Percentiles rank a stretch among this genome's conserved stretches.
Evolutionary conservation across 2,113 vertebrate species (phyloP).

Genomic region (Sylvilagus bachmani): DNA sequence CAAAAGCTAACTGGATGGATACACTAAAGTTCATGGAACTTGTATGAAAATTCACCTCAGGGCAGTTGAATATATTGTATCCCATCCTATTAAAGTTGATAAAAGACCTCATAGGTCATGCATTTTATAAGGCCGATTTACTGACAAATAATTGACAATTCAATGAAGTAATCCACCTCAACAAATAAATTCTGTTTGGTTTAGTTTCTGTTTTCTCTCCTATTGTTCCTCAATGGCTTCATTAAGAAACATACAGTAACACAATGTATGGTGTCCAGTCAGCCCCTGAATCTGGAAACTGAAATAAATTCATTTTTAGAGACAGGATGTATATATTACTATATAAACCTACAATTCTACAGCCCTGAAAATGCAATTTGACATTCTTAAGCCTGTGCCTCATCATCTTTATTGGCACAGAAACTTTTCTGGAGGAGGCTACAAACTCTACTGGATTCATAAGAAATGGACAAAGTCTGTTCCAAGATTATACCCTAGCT

Average conservation of each 20-base stretch:
- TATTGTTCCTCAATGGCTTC: neutral
- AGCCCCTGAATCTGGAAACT: neutral
- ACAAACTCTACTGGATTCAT: neutral
- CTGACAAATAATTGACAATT: neutral
- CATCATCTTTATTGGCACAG: neutral
- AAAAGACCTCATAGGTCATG: slow-evolving; percentile 70
- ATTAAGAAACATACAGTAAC: neutral
- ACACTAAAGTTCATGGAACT: slow-evolving; percentile 63
- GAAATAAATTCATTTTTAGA: slow-evolving; percentile 6
- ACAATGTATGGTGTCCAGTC: neutral
- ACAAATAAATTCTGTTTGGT: neutral
- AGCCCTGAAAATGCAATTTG: neutral
- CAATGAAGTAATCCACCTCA: neutral
- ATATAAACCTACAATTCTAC: neutral
- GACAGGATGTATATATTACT: neutral
- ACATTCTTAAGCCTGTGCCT: neutral
- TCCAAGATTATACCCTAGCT: neutral
- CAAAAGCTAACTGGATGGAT: neutral
- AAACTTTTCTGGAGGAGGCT: neutral
- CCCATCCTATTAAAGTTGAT: slow-evolving; percentile 57
- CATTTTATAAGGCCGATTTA: slow-evolving; percentile 53
- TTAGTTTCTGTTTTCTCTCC: slow-evolving; percentile 28
- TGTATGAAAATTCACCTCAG: slow-evolving; percentile 81
- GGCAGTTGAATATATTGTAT: slow-evolving; percentile 72
- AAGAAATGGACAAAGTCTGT: neutral